Conservation (phyloP, 2,113 vertebrate species). For the Martes martes region DNA sequence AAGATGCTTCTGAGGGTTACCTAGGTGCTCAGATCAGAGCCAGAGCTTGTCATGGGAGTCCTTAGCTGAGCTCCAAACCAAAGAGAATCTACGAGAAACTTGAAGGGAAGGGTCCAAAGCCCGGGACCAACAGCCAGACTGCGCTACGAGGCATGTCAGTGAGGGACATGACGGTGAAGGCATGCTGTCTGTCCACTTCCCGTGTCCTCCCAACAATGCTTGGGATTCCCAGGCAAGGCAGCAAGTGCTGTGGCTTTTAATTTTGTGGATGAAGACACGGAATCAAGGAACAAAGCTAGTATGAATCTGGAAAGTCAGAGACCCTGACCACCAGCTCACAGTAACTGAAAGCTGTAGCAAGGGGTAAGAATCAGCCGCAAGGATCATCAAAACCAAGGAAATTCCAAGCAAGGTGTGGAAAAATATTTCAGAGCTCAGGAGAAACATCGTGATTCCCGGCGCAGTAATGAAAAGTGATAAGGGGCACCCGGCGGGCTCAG, state of each 20-base stretch:
- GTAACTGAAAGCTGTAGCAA: not conserved
- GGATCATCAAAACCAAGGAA: conserved; percentile 39
- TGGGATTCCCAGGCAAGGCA: not conserved
- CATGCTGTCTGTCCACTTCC: not conserved
- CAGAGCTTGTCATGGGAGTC: not conserved
- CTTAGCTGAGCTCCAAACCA: not conserved
- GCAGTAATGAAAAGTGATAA: not conserved
- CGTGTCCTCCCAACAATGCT: not conserved
- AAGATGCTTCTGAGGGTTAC: not conserved
- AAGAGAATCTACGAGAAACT: not conserved
- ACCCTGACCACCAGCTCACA: not conserved
- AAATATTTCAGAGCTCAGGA: conserved; percentile 43
- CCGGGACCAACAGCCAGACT: not conserved
- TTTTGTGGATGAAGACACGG: not conserved
- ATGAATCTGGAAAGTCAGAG: not conserved
- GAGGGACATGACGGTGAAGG: not conserved
- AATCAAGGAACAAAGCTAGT: not conserved
- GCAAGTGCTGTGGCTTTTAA: not conserved
- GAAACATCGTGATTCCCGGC: not conserved
- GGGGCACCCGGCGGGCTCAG: not conserved
- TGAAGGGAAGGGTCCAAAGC: not conserved
- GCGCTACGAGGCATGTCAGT: not conserved
- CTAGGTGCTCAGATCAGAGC: not conserved
- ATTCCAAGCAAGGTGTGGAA: not conserved
- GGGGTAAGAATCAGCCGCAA: not conserved